Evolutionary conservation across 2,888 invertebrate species (phyloP).

Genomic region (Capitulum mitella): DNA sequence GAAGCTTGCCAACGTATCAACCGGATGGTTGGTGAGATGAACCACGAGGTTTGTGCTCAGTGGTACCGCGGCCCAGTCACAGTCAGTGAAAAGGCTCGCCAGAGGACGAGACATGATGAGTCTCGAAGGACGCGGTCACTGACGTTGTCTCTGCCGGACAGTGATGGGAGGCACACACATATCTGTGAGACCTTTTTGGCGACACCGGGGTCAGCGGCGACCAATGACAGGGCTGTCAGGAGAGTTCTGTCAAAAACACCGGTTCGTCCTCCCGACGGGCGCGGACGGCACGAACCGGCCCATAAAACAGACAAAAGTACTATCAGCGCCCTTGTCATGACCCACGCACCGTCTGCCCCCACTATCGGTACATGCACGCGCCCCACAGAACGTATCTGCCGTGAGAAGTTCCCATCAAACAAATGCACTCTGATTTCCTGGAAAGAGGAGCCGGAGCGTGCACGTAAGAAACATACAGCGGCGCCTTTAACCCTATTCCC

Average conservation of each 20-base stretch:
- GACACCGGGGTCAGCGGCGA: not conserved
- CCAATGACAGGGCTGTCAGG: not conserved
- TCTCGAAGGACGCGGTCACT: no score
- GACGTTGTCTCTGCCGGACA: no score
- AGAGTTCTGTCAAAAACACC: not conserved
- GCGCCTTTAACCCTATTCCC: no score
- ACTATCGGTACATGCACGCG: not conserved
- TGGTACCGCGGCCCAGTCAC: no score
- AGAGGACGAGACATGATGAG: no score
- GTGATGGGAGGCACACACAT: no score
- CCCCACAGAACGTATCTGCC: not conserved
- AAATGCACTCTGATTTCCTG: not conserved
- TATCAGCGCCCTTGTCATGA: not conserved
- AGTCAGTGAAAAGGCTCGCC: no score
- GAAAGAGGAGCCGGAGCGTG: not conserved
- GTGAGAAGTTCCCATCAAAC: not conserved
- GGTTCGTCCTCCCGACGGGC: not conserved
- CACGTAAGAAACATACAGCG: not conserved
- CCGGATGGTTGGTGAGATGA: no score
- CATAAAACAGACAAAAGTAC: not conserved
- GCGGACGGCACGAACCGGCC: not conserved
- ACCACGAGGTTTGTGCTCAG: no score
- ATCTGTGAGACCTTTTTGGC: no score
- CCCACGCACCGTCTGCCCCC: not conserved
- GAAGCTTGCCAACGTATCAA: no score